Evolutionary conservation across 2,888 invertebrate species (phyloP), one percentile per base, ranked within the genome.

Genomic region (Acanthacorydalis orientalis): DNA sequence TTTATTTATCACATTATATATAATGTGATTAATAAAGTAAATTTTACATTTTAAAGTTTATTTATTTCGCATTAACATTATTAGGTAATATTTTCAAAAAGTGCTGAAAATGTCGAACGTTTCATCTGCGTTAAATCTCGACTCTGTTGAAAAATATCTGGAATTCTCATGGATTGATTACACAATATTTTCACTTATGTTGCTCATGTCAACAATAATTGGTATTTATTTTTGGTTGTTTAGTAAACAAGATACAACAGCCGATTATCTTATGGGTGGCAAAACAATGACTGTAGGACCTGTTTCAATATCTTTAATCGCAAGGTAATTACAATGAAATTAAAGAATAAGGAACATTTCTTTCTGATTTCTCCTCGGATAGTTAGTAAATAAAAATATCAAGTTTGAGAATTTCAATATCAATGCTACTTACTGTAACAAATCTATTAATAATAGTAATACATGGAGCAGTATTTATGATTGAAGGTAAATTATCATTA

Each of bases 231-330:
- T 74, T 56, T 77, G 76, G n/a, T 73, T 67, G 55, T 72, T 69
- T 52, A 65, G 68, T 9, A 69, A 68, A 46, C 75, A 76, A 57
- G 71, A 74, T 50, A 77, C 77, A 1, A 77, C 80, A 1, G 65
- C 71, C 14, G 83, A 83, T 44, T 83, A 83, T 60, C 62, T 84
- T 40, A 73, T 82, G 61, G 85, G 82, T 23, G 79, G 78, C 8
- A 78, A 80, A 60, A 73, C 74, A 54, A 82, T 85, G 82, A 75
- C 74, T 6, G 72, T 77, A 11, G 70, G 84, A 55, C 83, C 86
- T 1, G 74, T 86, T 49, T 75, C 81, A 1, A 70, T 84, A 62
- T 83, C 83, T n/a, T 66, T 86, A 11, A 74, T 82, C 54, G 79
- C 85, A 7, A 82, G 82, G 83, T 83, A 63, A 68, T 48, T 44